These are phyloP conservation scores for Gnatocerus cornutus DNA, from an alignment of 2,888 invertebrate genomes.

Conservation along the genomic window DNA sequence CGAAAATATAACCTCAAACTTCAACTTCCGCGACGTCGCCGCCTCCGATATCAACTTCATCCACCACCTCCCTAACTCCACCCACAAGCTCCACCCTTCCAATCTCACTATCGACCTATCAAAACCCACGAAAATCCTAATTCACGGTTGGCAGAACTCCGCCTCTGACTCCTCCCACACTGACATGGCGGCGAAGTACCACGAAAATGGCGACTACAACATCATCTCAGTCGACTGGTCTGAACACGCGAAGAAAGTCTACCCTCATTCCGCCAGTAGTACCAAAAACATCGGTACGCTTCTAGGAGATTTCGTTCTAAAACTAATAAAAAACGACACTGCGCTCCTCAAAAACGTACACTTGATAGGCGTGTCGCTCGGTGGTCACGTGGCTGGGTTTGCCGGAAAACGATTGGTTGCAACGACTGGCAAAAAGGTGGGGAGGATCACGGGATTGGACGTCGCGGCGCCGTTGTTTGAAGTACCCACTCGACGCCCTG, in stretches of 20 bases:
- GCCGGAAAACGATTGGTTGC: conserved; percentile 53
- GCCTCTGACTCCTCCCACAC: conserved; percentile 52
- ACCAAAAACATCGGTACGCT: conserved; percentile 55
- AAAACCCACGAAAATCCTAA: conserved; percentile 54
- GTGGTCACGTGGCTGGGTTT: conserved; percentile 58
- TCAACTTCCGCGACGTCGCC: conserved; percentile 37
- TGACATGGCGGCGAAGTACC: conserved; percentile 53
- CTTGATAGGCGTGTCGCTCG: conserved; percentile 58
- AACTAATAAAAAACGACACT: conserved; percentile 48
- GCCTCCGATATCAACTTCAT: conserved; percentile 37
- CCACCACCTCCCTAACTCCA: conserved; percentile 17
- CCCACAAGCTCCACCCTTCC: background rate
- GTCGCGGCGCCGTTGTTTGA: conserved; percentile 59
- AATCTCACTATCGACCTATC: conserved; percentile 38
- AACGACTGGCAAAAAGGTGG: conserved; percentile 50
- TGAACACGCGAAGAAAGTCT: conserved; percentile 53
- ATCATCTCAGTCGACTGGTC: conserved; percentile 57
- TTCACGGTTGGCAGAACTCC: conserved; percentile 57
- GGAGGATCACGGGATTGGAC: conserved; percentile 59
- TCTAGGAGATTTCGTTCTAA: conserved; percentile 52
- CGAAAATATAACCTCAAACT: conserved; percentile 25
- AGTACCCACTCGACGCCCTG: conserved; percentile 43
- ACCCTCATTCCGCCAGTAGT: conserved; percentile 53
- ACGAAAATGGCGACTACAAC: conserved; percentile 53
- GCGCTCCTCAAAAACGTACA: conserved; percentile 53